Base-by-base conservation (phyloP, 2,888 invertebrate genomes). In the Archips xylosteana region DNA sequence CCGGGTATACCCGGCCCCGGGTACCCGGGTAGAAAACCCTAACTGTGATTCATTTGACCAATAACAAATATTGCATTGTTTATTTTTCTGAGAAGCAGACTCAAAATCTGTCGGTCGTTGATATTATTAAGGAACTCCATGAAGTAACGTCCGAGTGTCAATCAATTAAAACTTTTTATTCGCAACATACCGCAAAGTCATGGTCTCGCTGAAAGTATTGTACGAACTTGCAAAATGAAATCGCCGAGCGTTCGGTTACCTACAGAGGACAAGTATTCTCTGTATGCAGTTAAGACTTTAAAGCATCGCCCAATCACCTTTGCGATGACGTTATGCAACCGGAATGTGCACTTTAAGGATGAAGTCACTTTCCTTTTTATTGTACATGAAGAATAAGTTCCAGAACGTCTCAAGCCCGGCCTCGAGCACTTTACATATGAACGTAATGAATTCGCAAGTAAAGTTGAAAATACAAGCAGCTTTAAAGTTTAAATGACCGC, bases 261-360 rank as follows among this genome's bases (percentile, higher is more conserved):
- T n/a, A n/a, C n/a, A 5, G 3, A n/a, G 15, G 15, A 15, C 23
- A 15, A 51, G 15, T 51, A 59, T 34, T 34, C 3, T 59, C 13
- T 49, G 49, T 49, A n/a, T 13, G 4, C 6, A 34, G 32, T 59
- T 59, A 12, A 34, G 10, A 32, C 23, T 10, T 23, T 4, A 10
- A 12, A 13, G 34, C 9, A 10, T 15, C 59, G 59, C 59, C 32
- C 70, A 70, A 65, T 71, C 65, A 61, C 45, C 39, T 39, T 39
- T 57, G 49, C 49, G 67, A 47, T 73, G 73, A 73, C 73, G 68
- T 73, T 69, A 69, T 60, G 13, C 49, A 69, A 73, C 73, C 68
- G 59, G 73, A 73, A 64, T 68, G 49, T 65, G 73, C 73, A 73
- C 73, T 73, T 73, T 73, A 73, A 69, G 68, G 73, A 73, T 69